Evolutionary conservation across 2,797 vertebrate genomes (phyloP).

Genomic region (Eulemur albifrons): DNA sequence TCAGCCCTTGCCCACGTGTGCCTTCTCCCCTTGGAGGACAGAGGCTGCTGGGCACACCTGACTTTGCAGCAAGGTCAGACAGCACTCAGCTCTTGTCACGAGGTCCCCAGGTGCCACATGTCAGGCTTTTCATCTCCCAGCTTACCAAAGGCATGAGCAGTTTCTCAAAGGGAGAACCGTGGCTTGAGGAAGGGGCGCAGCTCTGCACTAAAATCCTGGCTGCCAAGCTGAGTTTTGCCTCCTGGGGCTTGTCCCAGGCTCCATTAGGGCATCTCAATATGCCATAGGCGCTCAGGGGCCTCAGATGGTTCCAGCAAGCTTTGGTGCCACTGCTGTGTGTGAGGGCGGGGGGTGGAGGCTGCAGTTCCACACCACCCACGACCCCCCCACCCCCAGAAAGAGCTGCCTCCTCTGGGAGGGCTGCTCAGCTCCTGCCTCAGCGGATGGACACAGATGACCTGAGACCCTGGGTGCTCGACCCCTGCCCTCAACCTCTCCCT

Average conservation of each 20-base stretch:
- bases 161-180: not conserved
- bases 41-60: constrained; percentile 29
- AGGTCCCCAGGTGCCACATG: not conserved
- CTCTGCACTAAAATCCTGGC: not conserved
- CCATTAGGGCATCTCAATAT: not conserved
- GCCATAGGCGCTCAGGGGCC: not conserved
- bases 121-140: not conserved
- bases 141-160: not conserved
- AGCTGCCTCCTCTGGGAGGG: not conserved
- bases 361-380: not conserved
- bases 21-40: not conserved
- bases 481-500: not conserved
- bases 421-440: not conserved
- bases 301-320: not conserved
- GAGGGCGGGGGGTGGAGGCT: too few relatives aligned
- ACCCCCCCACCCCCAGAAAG: not conserved
- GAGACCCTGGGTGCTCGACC: not conserved
- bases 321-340: not conserved
- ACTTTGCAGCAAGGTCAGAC: constrained; percentile 63
- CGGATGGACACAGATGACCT: not conserved
- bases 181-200: not conserved
- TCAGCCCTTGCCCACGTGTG: not conserved
- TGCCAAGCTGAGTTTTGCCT: not conserved
- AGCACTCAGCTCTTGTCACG: not conserved
- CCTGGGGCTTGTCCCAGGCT: not conserved